Base-by-base conservation (phyloP, 2,888 invertebrate genomes). In the Drosophila sordidula region DNA sequence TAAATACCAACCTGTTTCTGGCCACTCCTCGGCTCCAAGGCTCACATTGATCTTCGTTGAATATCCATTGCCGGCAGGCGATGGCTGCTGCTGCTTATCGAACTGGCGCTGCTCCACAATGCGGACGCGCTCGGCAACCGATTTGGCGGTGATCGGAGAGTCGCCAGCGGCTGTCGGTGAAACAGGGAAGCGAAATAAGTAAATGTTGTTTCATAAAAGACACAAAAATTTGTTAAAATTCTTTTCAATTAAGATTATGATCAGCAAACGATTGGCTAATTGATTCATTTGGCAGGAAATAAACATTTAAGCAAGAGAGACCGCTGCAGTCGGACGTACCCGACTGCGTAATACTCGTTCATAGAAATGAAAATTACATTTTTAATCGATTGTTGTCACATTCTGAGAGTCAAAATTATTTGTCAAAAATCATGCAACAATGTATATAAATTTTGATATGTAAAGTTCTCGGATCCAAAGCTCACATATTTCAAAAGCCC, bases 1-100 rank as follows among this genome's bases (percentile, higher is more conserved):
- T 32, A 44, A 49, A 16, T 64, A 80, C 89, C 75, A 77, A 92
- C 92, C 92, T 90, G 89, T 66, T 65, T 89, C 85, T 39, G 80
- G 70, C 91, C 91, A 91, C 26, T 90, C 84, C 41, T 83, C 77
- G 5, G 87, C 75, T 29, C 90, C 89, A 5, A 92, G 79, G 76
- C 83, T 92, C n/a, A 94, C 92, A 89, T 94, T 94, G 56, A 95
- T 93, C 86, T 94, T 94, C 0, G 94, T 94, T 0, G 94, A 94
- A 87, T 93, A 94, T 12, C 93, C 93, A 79, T 91, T 93, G 42
- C 78, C 77, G 12, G 61, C 73, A 0, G 89, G 83, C 26, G 87
- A 86, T 49, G 42, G 42, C 29, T 78, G 61, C 59, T 50, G 29
- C 26, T 62, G 71, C 50, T 81, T 63, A 41, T 81, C 83, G 6